phyloP scores from a whole-genome alignment of 30 jellyfish, hydroid and myxozoan genomes.

The Haliclystus octoradiatus region DNA sequence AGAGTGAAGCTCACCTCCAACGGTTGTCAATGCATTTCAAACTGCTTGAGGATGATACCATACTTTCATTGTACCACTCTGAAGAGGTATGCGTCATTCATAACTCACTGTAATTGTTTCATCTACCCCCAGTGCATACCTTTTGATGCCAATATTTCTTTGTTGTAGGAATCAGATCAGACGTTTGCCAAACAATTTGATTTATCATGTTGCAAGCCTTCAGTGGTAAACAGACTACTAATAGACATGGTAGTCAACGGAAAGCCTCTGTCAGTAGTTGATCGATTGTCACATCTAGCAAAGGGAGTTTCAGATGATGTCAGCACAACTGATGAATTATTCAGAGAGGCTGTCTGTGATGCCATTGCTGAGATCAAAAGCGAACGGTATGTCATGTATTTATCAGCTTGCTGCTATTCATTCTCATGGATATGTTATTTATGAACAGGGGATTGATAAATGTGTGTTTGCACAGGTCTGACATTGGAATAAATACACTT shows the following conservation, averaged over 20 bases:
- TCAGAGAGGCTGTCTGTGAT: conserved; percentile 19
- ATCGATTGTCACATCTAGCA: conserved; percentile 3
- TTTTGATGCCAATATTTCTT: neutral
- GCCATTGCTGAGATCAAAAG: neutral
- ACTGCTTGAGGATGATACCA: conserved; percentile 22
- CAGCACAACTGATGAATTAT: conserved; percentile 8
- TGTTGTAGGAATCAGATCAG: conserved; percentile 27
- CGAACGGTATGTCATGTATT: neutral
- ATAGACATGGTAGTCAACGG: conserved; percentile 25
- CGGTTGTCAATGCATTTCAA: conserved; percentile 24
- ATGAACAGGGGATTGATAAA: no score
- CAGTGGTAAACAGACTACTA: conserved; percentile 2
- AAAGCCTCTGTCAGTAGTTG: conserved; percentile 28
- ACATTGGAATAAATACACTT: neutral
- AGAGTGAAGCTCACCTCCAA: conserved; percentile 35
- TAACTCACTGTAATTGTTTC: neutral
- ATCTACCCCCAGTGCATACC: neutral
- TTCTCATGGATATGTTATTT: no score
- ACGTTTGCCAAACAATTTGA: conserved; percentile 31
- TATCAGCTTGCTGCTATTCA: no score
- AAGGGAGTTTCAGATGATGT: conserved; percentile 2
- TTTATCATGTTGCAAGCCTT: conserved; percentile 22
- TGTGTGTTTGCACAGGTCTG: no score
- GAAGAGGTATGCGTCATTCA: conserved; percentile 21
- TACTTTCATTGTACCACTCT: conserved; percentile 20